Evolutionary conservation across 2,888 invertebrate species (phyloP).

Genomic region (Heliconius ethilla): DNA sequence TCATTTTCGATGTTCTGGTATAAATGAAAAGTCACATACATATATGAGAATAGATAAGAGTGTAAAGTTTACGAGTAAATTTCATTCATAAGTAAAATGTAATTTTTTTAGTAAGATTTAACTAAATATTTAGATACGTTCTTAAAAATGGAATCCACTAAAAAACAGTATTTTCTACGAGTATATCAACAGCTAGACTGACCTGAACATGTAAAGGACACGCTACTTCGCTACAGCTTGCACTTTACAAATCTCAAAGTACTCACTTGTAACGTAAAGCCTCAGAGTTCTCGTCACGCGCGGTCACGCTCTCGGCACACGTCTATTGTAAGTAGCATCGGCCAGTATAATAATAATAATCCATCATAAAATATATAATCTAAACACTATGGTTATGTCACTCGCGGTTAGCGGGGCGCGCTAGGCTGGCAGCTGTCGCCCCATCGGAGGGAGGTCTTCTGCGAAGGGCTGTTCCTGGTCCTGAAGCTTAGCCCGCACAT

Average conservation of each 20-base stretch:
- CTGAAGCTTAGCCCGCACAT: conserved; percentile 98
- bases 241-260: neutral
- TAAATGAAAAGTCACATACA: neutral
- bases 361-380: conserved; percentile 58
- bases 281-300: conserved; percentile 37
- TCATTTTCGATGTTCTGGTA: conserved; percentile 82
- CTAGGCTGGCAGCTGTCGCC: conserved; percentile 89
- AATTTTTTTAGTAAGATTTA: neutral
- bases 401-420: conserved; percentile 40
- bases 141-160: neutral
- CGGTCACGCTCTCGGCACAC: conserved; percentile 34
- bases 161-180: neutral
- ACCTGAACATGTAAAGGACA: conserved; percentile 9
- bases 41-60: neutral
- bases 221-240: neutral
- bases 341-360: conserved; percentile 53
- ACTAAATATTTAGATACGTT: neutral
- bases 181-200: neutral
- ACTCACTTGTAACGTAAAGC: conserved; percentile 49
- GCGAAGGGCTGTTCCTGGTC: conserved; percentile 97
- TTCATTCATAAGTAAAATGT: neutral
- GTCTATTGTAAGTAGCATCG: conserved; percentile 47
- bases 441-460: conserved; percentile 98
- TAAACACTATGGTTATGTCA: conserved; percentile 53
- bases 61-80: neutral